Evolutionary conservation across 92 coral and sea anemone genomes (phyloP).

Genomic region (Zoanthus sansibaricus): DNA sequence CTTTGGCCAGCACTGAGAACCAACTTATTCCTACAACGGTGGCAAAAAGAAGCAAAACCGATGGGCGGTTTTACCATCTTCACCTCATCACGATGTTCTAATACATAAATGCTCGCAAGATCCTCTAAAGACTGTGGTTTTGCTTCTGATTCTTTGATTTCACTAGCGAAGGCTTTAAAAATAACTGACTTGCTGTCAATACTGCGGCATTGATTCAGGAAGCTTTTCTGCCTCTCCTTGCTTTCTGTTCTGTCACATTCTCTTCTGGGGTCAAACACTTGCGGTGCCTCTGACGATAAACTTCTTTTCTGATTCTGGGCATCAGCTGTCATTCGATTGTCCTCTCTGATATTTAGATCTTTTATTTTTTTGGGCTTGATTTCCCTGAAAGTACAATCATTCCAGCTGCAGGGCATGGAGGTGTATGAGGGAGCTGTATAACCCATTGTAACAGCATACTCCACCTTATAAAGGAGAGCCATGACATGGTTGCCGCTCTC

Average conservation of each 20-base stretch:
- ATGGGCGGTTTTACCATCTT: too few relatives aligned
- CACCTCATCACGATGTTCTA: slow-evolving; percentile 26
- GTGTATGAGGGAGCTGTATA: slow-evolving; percentile 46
- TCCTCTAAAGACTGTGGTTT: slow-evolving; percentile 27
- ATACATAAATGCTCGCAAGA: slow-evolving; percentile 4
- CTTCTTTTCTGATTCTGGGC: slow-evolving; percentile 5
- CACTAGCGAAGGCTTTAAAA: slow-evolving; percentile 45
- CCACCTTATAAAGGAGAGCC: slow-evolving; percentile 47
- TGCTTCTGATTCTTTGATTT: slow-evolving; percentile 29
- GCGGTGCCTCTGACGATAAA: slow-evolving; percentile 17
- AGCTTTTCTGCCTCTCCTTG: slow-evolving; percentile 33
- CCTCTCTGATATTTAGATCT: slow-evolving; percentile 47
- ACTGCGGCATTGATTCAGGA: slow-evolving; percentile 36
- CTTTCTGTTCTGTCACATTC: slow-evolving; percentile 46
- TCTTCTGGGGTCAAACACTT: slow-evolving; percentile 55
- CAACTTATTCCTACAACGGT: too few relatives aligned
- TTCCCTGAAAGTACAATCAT: slow-evolving; percentile 39
- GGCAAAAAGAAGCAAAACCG: too few relatives aligned
- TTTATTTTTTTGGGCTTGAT: slow-evolving; percentile 51
- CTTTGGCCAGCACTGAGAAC: too few relatives aligned
- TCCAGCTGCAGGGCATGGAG: slow-evolving; percentile 55
- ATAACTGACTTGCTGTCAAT: slow-evolving; percentile 34
- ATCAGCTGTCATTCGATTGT: slow-evolving; percentile 26
- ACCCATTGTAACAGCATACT: slow-evolving; percentile 43
- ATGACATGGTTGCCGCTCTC: slow-evolving; percentile 54